Evolutionary conservation across 1,140 invertebrate species (phyloP).

Genomic region (Apis laboriosa): DNA sequence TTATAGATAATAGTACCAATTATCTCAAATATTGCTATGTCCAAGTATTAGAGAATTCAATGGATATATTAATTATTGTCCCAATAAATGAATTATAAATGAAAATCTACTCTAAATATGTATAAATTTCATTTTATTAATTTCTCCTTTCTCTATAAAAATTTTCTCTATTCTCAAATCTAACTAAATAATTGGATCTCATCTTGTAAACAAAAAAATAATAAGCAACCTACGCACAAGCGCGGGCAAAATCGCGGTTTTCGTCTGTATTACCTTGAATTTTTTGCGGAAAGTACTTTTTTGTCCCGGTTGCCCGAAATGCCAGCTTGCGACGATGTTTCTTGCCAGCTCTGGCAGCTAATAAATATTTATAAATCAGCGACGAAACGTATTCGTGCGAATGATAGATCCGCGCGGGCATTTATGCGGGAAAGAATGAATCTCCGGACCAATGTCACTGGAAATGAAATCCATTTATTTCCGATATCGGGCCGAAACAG

Average conservation of each 20-base stretch:
- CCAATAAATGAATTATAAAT: too few species aligned
- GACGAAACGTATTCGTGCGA: slow-evolving; percentile 4
- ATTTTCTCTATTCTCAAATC: too few species aligned
- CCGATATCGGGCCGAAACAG: slow-evolving; percentile 11
- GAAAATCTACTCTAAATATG: too few species aligned
- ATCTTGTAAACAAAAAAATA: too few species aligned
- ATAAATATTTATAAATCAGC: slow-evolving; percentile 51
- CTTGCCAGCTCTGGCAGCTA: slow-evolving; percentile 32
- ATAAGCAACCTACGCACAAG: neutral
- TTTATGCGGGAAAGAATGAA: slow-evolving; percentile 34
- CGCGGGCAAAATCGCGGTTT: neutral
- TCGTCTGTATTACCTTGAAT: slow-evolving; percentile 9
- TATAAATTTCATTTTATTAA: too few species aligned
- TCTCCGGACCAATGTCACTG: slow-evolving; percentile 18
- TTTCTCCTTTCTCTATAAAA: too few species aligned
- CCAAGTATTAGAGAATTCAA: too few species aligned
- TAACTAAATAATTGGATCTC: too few species aligned
- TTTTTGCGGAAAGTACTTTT: slow-evolving; percentile 13
- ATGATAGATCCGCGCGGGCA: slow-evolving; percentile 2
- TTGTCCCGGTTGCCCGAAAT: neutral
- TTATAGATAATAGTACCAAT: too few species aligned
- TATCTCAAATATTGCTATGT: too few species aligned
- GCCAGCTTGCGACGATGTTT: neutral
- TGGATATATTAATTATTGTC: too few species aligned
- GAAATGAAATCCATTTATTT: slow-evolving; percentile 46